These are phyloP conservation scores for Brachypodius melanocephalos DNA, from an alignment of 2,113 vertebrate species.

Conservation along the genomic window DNA sequence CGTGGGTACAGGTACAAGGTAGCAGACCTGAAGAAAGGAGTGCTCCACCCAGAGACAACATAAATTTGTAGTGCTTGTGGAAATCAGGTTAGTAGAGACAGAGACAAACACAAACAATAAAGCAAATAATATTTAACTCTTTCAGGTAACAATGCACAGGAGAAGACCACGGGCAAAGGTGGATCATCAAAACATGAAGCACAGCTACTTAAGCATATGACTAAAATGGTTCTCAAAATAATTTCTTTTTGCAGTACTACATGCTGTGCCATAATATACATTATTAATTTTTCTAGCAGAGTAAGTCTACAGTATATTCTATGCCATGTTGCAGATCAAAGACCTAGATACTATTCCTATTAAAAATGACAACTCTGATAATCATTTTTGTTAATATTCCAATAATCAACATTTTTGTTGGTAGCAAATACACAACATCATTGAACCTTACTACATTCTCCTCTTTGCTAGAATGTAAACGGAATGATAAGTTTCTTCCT, in stretches of 20 bases:
- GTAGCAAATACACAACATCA: neutral
- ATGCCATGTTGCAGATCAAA: neutral
- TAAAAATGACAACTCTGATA: neutral
- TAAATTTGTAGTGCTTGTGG: neutral
- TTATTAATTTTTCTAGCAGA: neutral
- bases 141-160: neutral
- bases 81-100: neutral
- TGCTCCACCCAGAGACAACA: neutral
- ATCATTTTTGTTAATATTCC: neutral
- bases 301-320: neutral
- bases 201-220: neutral
- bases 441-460: neutral
- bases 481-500: neutral
- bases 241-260: neutral
- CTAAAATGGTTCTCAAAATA: neutral
- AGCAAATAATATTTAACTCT: neutral
- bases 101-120: neutral
- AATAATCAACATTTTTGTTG: neutral
- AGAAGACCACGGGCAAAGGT: neutral
- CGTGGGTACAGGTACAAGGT: neutral
- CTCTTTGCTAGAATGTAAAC: neutral
- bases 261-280: neutral
- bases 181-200: neutral
- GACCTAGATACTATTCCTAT: neutral
- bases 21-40: neutral